These are phyloP conservation scores for Pangasianodon gigas DNA, from an alignment of 2,113 vertebrate species.

Conservation along the genomic window DNA sequence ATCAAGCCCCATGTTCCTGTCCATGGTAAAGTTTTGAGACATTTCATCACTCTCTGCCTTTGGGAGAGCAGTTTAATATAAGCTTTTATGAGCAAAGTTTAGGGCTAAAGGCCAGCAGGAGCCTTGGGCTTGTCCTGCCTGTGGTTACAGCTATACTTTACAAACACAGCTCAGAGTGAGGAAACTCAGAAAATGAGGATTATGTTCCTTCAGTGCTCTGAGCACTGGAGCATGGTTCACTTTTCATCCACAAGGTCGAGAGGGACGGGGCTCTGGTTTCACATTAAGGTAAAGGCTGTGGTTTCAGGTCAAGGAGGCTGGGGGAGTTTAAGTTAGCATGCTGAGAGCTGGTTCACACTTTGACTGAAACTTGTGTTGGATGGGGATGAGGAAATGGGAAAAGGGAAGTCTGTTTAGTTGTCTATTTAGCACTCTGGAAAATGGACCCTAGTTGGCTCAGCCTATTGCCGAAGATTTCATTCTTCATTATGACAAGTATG, in stretches of 20 bases:
- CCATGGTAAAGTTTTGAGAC: background rate
- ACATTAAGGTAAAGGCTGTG: background rate
- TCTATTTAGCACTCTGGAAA: background rate
- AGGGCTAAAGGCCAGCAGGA: conserved; percentile 27
- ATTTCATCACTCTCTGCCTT: background rate
- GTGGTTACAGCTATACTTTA: conserved; percentile 3
- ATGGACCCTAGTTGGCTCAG: background rate
- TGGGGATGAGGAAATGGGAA: background rate
- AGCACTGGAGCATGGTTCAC: background rate
- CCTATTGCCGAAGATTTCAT: background rate
- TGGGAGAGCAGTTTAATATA: conserved; percentile 16
- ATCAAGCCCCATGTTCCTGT: background rate
- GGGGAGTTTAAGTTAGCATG: background rate
- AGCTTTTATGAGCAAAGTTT: conserved; percentile 41
- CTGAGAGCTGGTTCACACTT: background rate
- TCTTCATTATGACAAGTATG: background rate
- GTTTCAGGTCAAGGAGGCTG: background rate
- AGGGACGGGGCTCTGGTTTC: conserved; percentile 22
- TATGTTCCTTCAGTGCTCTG: background rate
- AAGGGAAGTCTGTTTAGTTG: background rate
- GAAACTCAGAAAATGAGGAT: background rate
- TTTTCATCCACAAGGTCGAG: background rate
- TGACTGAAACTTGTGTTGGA: too few species aligned
- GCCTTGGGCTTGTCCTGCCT: conserved; percentile 10
- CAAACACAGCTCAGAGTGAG: conserved; percentile 9